phyloP scores from a whole-genome alignment of 2,888 invertebrate genomes.

The Biston betularia region DNA sequence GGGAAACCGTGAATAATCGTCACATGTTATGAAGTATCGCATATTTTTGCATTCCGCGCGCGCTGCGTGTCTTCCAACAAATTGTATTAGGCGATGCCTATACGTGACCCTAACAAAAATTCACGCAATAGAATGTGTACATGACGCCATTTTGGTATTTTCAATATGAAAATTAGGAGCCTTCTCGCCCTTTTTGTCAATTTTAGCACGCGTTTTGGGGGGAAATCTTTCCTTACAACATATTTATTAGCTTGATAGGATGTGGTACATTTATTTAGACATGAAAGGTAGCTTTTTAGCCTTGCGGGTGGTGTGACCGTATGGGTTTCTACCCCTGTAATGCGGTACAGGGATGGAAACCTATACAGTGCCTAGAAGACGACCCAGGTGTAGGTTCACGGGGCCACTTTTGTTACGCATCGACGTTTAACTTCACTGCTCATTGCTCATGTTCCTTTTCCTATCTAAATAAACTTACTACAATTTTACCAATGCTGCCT shows the following conservation, averaged over 20 bases:
- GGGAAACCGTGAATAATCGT: constrained; percentile 70
- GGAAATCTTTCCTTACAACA: constrained; percentile 47
- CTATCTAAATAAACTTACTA: too few species aligned
- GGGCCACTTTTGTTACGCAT: too few species aligned
- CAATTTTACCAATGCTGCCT: too few species aligned
- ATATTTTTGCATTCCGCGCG: constrained; percentile 73
- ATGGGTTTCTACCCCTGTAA: too few species aligned
- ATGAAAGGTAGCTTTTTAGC: not conserved
- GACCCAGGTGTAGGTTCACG: too few species aligned
- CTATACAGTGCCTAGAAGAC: too few species aligned
- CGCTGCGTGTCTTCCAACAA: constrained; percentile 74
- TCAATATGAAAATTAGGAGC: constrained; percentile 69
- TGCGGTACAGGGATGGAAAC: too few species aligned
- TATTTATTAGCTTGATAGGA: constrained; percentile 43
- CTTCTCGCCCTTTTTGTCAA: constrained; percentile 51
- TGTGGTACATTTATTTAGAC: constrained; percentile 27
- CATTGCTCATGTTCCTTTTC: too few species aligned
- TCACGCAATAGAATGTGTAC: constrained; percentile 68
- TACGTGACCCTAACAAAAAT: constrained; percentile 76
- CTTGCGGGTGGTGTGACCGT: too few species aligned
- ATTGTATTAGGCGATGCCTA: constrained; percentile 81
- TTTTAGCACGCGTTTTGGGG: constrained; percentile 58
- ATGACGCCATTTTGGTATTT: constrained; percentile 63
- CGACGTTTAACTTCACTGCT: too few species aligned
- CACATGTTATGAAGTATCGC: constrained; percentile 72